Evolutionary conservation across 1,140 invertebrate species (phyloP).

Genomic region (Caenorhabditis latens): DNA sequence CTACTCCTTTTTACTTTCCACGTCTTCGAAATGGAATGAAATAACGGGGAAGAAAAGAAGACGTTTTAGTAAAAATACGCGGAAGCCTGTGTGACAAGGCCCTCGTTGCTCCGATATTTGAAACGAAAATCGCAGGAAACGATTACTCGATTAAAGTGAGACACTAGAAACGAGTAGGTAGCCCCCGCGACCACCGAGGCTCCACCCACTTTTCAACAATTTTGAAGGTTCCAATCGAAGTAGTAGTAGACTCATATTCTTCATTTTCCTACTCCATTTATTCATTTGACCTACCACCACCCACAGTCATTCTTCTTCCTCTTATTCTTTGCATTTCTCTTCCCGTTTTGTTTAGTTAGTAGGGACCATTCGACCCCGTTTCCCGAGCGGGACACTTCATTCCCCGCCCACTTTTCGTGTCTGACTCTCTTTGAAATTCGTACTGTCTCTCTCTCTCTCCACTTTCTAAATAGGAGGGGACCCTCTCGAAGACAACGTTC

Average conservation of each 20-base stretch:
- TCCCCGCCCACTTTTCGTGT: background rate
- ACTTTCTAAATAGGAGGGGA: too few relatives aligned
- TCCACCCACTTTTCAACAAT: background rate
- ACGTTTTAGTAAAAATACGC: conserved; percentile 49
- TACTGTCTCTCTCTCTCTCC: too few relatives aligned
- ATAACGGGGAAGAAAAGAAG: background rate
- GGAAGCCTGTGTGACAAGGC: conserved; percentile 40
- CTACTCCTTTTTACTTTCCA: background rate
- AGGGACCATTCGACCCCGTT: background rate
- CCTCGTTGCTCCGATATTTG: conserved; percentile 2
- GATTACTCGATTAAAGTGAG: conserved; percentile 56
- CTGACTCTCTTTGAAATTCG: too few relatives aligned
- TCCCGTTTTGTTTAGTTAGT: background rate
- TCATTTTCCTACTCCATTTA: background rate
- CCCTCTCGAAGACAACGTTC: background rate
- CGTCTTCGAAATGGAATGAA: background rate
- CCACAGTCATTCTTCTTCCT: background rate
- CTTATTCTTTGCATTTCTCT: background rate
- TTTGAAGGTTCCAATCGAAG: too few relatives aligned
- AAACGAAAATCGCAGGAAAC: conserved; percentile 55
- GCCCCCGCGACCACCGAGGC: background rate
- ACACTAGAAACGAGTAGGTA: conserved; percentile 23
- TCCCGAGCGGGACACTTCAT: background rate
- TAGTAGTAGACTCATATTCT: too few relatives aligned
- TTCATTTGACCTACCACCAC: background rate